Percentiles rank a stretch among this genome's conserved stretches.
These are phyloP conservation scores for Anniella stebbinsi DNA, from an alignment of 2,797 vertebrate species.

Conservation along the genomic window DNA sequence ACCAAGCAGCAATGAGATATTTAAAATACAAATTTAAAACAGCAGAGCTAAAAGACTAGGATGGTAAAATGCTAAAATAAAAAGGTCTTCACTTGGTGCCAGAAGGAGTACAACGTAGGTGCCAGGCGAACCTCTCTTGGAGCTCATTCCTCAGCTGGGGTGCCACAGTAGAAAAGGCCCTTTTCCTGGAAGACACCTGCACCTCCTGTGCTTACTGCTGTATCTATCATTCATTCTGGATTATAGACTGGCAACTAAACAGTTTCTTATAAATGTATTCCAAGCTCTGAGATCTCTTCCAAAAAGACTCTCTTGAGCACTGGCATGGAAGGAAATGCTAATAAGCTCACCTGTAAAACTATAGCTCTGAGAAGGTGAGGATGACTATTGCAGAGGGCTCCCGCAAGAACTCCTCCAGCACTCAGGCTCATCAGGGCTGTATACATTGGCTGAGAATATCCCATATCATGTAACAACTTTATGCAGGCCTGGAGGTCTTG, in stretches of 20 bases:
- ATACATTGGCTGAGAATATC: constrained; percentile 85
- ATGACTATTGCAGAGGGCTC: constrained; percentile 88
- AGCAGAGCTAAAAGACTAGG: too few species aligned
- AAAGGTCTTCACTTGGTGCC: too few species aligned
- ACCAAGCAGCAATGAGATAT: too few species aligned
- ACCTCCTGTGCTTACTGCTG: background rate
- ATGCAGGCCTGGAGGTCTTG: constrained; percentile 92
- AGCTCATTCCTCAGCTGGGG: too few species aligned
- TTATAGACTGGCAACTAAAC: background rate
- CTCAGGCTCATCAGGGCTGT: constrained; percentile 89
- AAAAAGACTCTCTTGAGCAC: background rate
- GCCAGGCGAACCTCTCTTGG: too few species aligned
- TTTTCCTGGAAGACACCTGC: too few species aligned
- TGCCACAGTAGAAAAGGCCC: too few species aligned
- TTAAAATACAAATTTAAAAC: too few species aligned
- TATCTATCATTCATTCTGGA: background rate
- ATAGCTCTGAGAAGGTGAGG: constrained; percentile 86
- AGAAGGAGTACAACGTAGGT: too few species aligned
- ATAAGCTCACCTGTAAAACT: constrained; percentile 86
- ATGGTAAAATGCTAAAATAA: too few species aligned
- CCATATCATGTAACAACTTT: constrained; percentile 82
- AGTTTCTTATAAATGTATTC: background rate
- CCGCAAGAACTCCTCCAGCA: constrained; percentile 92
- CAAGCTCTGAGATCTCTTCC: background rate
- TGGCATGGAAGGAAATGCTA: background rate